phyloP scores from a whole-genome alignment of 2,888 invertebrate genomes.

The Bellardia pandia region DNA sequence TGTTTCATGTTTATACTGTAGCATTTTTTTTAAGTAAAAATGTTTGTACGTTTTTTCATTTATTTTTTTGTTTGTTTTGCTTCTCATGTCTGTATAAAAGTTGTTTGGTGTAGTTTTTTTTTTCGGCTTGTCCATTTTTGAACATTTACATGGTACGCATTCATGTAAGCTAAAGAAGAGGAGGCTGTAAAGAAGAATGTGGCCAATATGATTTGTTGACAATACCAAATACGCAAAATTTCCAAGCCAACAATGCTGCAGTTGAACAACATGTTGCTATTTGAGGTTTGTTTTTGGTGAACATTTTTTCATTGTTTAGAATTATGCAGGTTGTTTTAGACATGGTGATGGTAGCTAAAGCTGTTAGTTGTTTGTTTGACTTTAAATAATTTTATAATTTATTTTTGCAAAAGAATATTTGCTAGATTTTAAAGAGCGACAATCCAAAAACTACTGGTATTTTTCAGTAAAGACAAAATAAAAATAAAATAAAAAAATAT shows the following conservation, averaged over 20 bases:
- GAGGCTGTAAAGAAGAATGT: conserved; percentile 38
- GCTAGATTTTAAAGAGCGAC: not conserved
- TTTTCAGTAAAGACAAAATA: not conserved
- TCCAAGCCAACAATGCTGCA: conserved; percentile 43
- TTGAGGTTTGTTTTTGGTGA: not conserved
- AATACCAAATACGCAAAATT: conserved; percentile 70
- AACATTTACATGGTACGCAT: conserved; percentile 58
- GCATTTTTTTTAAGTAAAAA: not conserved
- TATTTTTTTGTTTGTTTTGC: conserved; percentile 19
- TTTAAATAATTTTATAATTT: not conserved
- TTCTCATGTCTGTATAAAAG: conserved; percentile 23
- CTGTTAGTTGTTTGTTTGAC: not conserved
- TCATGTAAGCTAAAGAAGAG: conserved; percentile 40
- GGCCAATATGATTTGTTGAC: conserved; percentile 73
- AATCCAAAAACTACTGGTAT: conserved; percentile 7
- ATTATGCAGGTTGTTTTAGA: conserved; percentile 59
- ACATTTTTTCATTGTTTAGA: conserved; percentile 40
- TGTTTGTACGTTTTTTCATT: not conserved
- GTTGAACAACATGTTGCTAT: conserved; percentile 40
- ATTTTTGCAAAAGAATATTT: conserved; percentile 39
- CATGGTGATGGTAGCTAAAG: conserved; percentile 16
- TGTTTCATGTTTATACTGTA: conserved; percentile 10
- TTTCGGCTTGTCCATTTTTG: conserved; percentile 35
- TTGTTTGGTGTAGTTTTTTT: conserved; percentile 24
- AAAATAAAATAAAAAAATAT: not conserved